phyloP scores from a whole-genome alignment of 2,888 invertebrate genomes.

The Mermis nigrescens region DNA sequence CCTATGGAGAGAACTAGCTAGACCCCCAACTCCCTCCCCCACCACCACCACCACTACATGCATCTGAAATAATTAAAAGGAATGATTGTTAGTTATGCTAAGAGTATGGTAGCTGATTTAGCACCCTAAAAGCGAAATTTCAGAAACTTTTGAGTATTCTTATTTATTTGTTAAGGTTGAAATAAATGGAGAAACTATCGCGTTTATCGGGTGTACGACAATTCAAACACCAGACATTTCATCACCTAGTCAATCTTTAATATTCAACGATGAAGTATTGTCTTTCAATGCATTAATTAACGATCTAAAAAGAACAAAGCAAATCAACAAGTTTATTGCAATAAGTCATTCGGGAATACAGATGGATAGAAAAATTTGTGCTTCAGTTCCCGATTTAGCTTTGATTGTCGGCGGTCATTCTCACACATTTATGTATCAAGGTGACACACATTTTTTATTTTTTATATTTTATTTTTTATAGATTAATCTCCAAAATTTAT shows the following conservation, averaged over 20 bases:
- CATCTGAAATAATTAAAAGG: no score
- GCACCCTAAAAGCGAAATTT: no score
- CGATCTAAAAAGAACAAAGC: constrained; percentile 34
- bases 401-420: constrained; percentile 75
- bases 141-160: no score
- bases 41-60: no score
- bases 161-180: no score
- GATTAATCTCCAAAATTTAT: no score
- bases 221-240: background rate
- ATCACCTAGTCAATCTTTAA: background rate
- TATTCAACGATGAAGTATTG: constrained; percentile 4
- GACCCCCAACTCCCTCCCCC: no score
- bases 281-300: constrained; percentile 22
- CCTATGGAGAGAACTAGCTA: no score
- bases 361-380: constrained; percentile 55
- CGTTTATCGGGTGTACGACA: background rate
- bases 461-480: no score
- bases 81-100: no score
- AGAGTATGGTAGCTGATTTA: no score
- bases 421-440: constrained; percentile 68
- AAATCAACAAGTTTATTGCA: constrained; percentile 61
- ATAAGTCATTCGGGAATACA: constrained; percentile 68
- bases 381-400: constrained; percentile 55
- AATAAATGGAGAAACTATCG: background rate
- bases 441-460: no score